Evolutionary conservation across 2,113 vertebrate species (phyloP).

Genomic region (Gymnorhina tibicen): DNA sequence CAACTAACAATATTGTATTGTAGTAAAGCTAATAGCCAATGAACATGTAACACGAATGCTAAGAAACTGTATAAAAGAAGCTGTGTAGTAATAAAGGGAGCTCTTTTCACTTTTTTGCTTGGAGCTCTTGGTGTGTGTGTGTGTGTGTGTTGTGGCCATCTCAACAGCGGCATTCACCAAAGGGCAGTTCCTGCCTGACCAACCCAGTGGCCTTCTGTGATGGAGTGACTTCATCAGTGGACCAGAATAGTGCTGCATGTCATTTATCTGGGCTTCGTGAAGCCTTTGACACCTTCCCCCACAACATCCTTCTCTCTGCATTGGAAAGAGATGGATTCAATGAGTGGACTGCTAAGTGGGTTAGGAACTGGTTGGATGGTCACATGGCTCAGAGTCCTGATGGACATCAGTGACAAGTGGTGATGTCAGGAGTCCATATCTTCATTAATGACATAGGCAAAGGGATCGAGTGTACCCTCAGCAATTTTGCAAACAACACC

Average conservation of each 20-base stretch:
- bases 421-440: neutral
- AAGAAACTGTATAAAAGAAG: too few relatives aligned
- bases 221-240: too few relatives aligned
- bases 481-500: neutral
- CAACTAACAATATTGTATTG: too few relatives aligned
- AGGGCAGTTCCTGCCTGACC: neutral
- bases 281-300: neutral
- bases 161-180: neutral
- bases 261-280: fast-evolving
- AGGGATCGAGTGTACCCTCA: fast-evolving
- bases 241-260: neutral
- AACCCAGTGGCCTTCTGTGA: neutral
- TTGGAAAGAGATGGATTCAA: neutral
- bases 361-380: neutral
- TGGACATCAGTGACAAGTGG: neutral
- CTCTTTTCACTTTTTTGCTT: too few relatives aligned
- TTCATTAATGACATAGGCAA: neutral
- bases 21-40: too few relatives aligned
- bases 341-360: neutral
- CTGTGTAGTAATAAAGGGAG: too few relatives aligned
- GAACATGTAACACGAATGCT: too few relatives aligned
- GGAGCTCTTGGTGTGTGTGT: too few relatives aligned
- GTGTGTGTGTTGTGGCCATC: too few relatives aligned
- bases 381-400: fast-evolving
- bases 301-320: neutral